phyloP scores from a whole-genome alignment of 2,888 invertebrate genomes.

The Neocrepidodera transversa region DNA sequence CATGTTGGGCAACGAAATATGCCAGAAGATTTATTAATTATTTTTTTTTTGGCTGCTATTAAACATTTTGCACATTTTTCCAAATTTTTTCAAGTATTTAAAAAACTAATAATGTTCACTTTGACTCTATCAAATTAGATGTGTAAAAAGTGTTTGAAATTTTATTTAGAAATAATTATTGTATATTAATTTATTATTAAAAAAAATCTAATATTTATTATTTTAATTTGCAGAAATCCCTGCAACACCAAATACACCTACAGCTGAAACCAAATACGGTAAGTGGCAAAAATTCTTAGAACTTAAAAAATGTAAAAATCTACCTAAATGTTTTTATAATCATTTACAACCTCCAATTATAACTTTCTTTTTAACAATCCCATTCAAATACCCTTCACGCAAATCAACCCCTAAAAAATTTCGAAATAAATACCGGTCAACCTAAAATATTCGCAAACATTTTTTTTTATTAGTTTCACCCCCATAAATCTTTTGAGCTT shows the following conservation, averaged over 20 bases:
- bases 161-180: too few species aligned
- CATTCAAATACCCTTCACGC: conserved; percentile 30
- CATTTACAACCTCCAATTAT: conserved; percentile 10
- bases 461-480: conserved; percentile 23
- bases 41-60: too few species aligned
- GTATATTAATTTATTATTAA: too few species aligned
- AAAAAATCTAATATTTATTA: not conserved
- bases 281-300: conserved; percentile 45
- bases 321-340: conserved; percentile 19
- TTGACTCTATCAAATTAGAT: too few species aligned
- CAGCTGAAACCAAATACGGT: conserved; percentile 57
- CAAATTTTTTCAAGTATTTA: too few species aligned
- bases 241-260: conserved; percentile 51
- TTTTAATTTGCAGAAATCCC: conserved; percentile 55
- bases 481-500: conserved; percentile 31
- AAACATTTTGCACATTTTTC: too few species aligned
- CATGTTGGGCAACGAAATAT: too few species aligned
- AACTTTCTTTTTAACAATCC: conserved; percentile 38
- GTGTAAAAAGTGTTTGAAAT: too few species aligned
- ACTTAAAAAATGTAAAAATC: conserved; percentile 33
- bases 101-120: too few species aligned
- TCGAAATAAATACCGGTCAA: conserved; percentile 23
- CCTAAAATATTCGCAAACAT: conserved; percentile 36
- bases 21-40: too few species aligned
- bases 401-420: conserved; percentile 33